Evolutionary conservation across 2,888 invertebrate species (phyloP), one percentile per base, ranked within the genome.

Genomic region (Atherix ibis): DNA sequence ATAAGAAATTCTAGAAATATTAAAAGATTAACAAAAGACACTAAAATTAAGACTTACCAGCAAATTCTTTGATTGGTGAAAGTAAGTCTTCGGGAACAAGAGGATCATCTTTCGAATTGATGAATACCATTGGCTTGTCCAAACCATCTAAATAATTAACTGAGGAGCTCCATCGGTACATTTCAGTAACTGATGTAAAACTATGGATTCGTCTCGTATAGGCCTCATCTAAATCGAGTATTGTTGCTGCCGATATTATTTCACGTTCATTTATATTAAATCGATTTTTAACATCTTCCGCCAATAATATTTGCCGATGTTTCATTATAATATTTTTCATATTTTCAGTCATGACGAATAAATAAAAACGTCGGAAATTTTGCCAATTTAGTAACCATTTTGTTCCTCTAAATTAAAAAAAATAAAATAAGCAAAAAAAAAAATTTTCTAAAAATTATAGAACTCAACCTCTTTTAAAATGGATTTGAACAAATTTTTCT

Each of bases 341-440:
- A 57, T 88, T 87, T 56, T 88, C 87, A 1, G 91, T 89, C 82
- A 94, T 91, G 38, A 85, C 75, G 61, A 85, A 91, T 37, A 89
- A 65, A 61, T 94, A 94, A 51, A 85, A 75, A 3, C 91, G 76
- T 12, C 91, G 71, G 63, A 89, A 78, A 56, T 87, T 83, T 53
- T 81, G 78, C 89, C 89, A 91, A 53, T 84, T 78, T 22, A 84
- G 63, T 44, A 89, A 64, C 63, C 74, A 75, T 49, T 79, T 78
- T 52, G 83, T 79, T 32, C 80, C 80, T 52, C 88, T 88, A 60
- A 25, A 12, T 31, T 27, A 2, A 18, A 24, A 27, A 30, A 15
- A 18, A 4, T 3, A 33, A 32, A 22, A 18, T 40, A 17, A 24
- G 15, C 10, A 28, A 16, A 12, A 26, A 19, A 17, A 27, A 19